Evolutionary conservation across 2,113 vertebrate species (phyloP).

Genomic region (Grallaria varia): DNA sequence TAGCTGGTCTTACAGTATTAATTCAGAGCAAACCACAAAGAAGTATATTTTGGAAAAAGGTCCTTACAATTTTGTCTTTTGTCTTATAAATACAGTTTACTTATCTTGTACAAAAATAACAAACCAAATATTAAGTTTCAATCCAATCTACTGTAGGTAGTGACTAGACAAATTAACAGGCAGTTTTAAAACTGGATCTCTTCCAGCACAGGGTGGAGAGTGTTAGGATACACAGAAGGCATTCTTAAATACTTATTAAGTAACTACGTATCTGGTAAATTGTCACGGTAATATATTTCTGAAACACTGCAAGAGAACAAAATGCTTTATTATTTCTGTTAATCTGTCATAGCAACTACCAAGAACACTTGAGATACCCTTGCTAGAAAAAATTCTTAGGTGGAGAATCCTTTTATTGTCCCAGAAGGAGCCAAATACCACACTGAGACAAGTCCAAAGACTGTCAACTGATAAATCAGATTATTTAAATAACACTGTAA

Average conservation of each 20-base stretch:
- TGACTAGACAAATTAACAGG: neutral
- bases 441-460: neutral
- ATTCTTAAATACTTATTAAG: neutral
- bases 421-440: neutral
- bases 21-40: neutral
- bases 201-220: accelerated
- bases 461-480: neutral
- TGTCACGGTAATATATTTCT: neutral
- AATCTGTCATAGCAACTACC: neutral
- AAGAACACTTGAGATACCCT: neutral
- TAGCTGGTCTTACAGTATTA: neutral
- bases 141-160: neutral
- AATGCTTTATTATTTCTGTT: neutral
- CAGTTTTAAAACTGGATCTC: neutral
- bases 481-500: neutral
- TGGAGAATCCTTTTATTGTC: neutral
- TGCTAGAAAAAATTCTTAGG: neutral
- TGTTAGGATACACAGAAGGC: neutral
- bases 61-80: neutral
- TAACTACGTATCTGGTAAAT: neutral
- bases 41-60: neutral
- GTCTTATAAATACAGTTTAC: neutral
- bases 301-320: neutral
- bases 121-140: neutral
- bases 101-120: neutral